Evolutionary conservation across 2,888 invertebrate genomes (phyloP).

Genomic region (Drosophila picticornis): DNA sequence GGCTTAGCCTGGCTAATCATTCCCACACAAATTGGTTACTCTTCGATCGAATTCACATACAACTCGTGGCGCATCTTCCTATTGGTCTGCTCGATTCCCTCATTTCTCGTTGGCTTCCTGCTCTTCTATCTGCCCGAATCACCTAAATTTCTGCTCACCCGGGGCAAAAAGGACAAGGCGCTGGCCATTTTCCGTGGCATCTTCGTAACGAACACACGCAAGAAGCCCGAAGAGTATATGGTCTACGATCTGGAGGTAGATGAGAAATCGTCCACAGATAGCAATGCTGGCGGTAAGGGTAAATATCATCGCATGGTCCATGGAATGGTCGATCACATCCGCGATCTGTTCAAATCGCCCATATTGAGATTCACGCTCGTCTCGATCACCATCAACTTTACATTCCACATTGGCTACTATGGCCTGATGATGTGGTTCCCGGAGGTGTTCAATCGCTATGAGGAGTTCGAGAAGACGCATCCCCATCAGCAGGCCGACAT

Average conservation of each 20-base stretch:
- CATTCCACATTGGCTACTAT: conserved; percentile 98
- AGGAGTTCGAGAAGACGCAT: conserved; percentile 90
- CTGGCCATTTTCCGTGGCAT: conserved; percentile 92
- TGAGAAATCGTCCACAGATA: conserved; percentile 85
- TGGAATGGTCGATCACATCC: conserved; percentile 93
- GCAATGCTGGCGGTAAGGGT: conserved; percentile 87
- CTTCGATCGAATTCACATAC: conserved; percentile 90
- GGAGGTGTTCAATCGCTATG: conserved; percentile 95
- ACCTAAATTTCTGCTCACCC: conserved; percentile 94
- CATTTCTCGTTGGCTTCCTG: conserved; percentile 93
- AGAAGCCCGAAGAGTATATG: conserved; percentile 90
- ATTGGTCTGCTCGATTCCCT: conserved; percentile 94
- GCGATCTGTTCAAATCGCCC: conserved; percentile 91
- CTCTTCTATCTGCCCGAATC: conserved; percentile 95
- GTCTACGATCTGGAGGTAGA: conserved; percentile 90
- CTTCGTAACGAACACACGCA: conserved; percentile 91
- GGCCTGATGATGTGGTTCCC: conserved; percentile 99
- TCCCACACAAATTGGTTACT: conserved; percentile 89
- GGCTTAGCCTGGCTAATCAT: conserved; percentile 92
- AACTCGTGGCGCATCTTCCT: conserved; percentile 97
- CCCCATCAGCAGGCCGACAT: conserved; percentile 89
- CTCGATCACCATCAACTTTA: conserved; percentile 95
- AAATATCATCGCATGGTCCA: conserved; percentile 90
- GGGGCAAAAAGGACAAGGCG: conserved; percentile 92
- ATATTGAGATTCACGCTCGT: conserved; percentile 93